Base-by-base conservation (phyloP, 2,113 vertebrate genomes). In the Tyto alba region DNA sequence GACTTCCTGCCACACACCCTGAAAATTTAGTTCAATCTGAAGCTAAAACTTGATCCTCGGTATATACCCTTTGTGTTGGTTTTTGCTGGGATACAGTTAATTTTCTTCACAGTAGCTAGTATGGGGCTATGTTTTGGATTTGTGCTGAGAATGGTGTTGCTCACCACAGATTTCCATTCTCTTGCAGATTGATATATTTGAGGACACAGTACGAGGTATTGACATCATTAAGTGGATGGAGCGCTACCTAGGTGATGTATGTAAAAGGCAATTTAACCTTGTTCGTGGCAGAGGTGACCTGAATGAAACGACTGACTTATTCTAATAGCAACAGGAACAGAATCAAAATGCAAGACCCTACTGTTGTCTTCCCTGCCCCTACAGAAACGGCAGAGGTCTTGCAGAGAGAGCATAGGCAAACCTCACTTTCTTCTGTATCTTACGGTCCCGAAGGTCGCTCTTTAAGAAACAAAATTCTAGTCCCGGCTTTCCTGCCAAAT, bases 191-290 rank as follows among this genome's bases (percentile, higher is more conserved):
- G 99, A 99, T 97, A 98, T 99, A 71, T 99, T 99, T 97, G 99
- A 99, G 55, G 98, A 98, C 82, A 97, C 98, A 3, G 93, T 99
- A 78, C 98, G 98, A 95, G 98, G 98, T 78, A 99, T 99, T 98
- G 98, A 98, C 96, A 99, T 99, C 96, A 99, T 98, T 91, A 99
- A 99, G 81, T 99, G 99, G 99, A 99, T 99, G 99, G 99, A 99
- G 96, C 97, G 98, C 78, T 99, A 98, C 95, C 96, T 99, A 94
- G 98, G 99, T 93, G 98, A 99, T 97, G 99, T 99, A 98, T 98
- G 99, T 98, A 97, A 94, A 94, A 76, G 80, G 80, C 89, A 93
- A 72, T 93, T 89, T 87, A 75, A 84, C 88, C 52, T 95, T 94
- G 85, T 87, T 95, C 74, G 47, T 43, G n/a, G 56, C 67, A 88